Evolutionary conservation across 2,888 invertebrate genomes (phyloP).

Genomic region (Loripinus fragilis): DNA sequence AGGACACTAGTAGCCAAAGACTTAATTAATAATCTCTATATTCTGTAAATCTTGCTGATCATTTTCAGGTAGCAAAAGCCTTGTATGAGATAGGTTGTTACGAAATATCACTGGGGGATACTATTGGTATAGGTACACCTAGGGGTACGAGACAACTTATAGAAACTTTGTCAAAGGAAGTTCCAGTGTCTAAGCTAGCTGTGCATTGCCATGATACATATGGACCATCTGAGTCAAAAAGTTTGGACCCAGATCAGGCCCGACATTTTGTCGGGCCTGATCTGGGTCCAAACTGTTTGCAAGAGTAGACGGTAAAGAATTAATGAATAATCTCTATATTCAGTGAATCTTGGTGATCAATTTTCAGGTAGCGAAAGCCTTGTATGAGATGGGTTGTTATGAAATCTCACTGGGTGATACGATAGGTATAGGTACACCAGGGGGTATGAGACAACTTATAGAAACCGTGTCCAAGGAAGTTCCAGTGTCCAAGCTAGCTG

Average conservation of each 20-base stretch:
- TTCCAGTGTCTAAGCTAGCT: constrained; percentile 89
- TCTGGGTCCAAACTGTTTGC: too few relatives aligned
- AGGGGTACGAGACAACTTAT: constrained; percentile 90
- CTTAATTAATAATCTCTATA: too few relatives aligned
- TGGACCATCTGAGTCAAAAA: constrained; percentile 97
- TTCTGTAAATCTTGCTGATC: too few relatives aligned
- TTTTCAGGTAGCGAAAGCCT: constrained; percentile 86
- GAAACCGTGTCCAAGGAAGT: constrained; percentile 87
- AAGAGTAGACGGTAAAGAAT: too few relatives aligned
- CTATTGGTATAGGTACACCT: constrained; percentile 94
- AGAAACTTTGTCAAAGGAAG: constrained; percentile 87
- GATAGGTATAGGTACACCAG: constrained; percentile 92
- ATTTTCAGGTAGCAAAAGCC: constrained; percentile 86
- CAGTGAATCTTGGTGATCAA: not conserved
- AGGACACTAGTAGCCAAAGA: too few relatives aligned
- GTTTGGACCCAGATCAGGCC: too few relatives aligned
- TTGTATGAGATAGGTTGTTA: constrained; percentile 95
- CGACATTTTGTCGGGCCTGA: too few relatives aligned
- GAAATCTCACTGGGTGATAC: constrained; percentile 99
- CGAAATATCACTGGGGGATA: constrained; percentile 98
- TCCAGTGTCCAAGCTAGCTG: constrained; percentile 89
- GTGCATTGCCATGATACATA: constrained; percentile 99
- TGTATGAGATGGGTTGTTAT: constrained; percentile 95
- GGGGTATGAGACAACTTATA: constrained; percentile 89
- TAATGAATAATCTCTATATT: too few relatives aligned